phyloP scores from a whole-genome alignment of 2,797 vertebrate genomes.

The Salmo trutta region DNA sequence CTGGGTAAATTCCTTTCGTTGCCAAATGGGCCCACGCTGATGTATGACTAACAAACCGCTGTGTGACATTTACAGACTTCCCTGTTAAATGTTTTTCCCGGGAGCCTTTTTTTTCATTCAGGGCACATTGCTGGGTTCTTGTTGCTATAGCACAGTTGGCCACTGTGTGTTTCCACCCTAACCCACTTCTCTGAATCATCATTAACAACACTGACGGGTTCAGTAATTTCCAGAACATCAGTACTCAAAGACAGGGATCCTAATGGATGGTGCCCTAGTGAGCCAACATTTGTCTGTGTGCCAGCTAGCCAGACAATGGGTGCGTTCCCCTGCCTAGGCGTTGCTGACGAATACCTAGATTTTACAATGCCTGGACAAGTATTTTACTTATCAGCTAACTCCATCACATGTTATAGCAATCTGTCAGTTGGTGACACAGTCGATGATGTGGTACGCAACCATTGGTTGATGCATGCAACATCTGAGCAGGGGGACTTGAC shows the following conservation, averaged over 20 bases:
- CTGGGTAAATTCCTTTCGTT: too few relatives aligned
- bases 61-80: conserved; percentile 23
- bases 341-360: too few relatives aligned
- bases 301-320: background rate
- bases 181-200: conserved; percentile 17
- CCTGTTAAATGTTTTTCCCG: conserved; percentile 10
- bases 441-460: too few relatives aligned
- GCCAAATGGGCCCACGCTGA: background rate
- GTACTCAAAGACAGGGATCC: background rate
- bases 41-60: background rate
- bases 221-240: conserved; percentile 10
- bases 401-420: too few relatives aligned
- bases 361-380: too few relatives aligned
- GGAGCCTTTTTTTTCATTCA: background rate
- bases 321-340: too few relatives aligned
- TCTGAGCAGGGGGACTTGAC: too few relatives aligned
- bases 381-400: too few relatives aligned
- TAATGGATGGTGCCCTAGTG: background rate
- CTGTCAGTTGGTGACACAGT: too few relatives aligned
- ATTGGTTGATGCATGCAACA: too few relatives aligned
- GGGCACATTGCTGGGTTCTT: conserved; percentile 1
- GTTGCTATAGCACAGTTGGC: conserved; percentile 13
- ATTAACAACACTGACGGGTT: background rate
- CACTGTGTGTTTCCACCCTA: conserved; percentile 11
- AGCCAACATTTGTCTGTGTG: background rate